Conservation (phyloP, 2,888 invertebrate species). For the Hoplodrina blanda region DNA sequence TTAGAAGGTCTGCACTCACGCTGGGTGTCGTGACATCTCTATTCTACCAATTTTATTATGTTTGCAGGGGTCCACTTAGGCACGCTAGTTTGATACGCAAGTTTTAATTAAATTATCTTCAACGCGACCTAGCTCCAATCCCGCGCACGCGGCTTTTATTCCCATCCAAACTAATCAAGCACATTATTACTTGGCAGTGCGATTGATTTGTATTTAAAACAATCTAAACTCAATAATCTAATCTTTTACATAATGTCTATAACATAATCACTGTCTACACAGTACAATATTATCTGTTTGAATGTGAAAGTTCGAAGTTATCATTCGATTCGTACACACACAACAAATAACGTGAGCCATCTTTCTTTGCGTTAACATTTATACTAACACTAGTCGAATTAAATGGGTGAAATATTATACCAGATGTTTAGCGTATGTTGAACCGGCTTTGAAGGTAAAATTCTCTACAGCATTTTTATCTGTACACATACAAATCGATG, state of each 20-base stretch:
- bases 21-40: too few species aligned
- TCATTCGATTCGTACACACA: slow-evolving; percentile 10
- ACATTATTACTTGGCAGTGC: background rate
- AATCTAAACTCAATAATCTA: background rate
- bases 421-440: slow-evolving; percentile 39
- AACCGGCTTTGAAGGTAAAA: slow-evolving; percentile 19
- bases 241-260: background rate
- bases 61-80: too few species aligned
- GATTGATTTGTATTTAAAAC: background rate
- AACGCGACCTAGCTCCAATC: background rate
- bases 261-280: background rate
- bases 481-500: slow-evolving; percentile 4
- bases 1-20: too few species aligned
- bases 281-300: slow-evolving; percentile 1
- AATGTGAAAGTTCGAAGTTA: slow-evolving; percentile 1
- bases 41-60: too few species aligned
- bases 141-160: background rate
- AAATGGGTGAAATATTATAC: slow-evolving; percentile 46
- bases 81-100: too few species aligned
- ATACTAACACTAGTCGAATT: slow-evolving; percentile 31
- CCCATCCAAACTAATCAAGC: background rate
- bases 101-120: background rate
- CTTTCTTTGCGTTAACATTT: slow-evolving; percentile 31
- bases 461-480: slow-evolving; percentile 17
- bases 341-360: slow-evolving; percentile 19